Evolutionary conservation across 1,140 invertebrate species (phyloP).

Genomic region (Calephelis virginiensis): DNA sequence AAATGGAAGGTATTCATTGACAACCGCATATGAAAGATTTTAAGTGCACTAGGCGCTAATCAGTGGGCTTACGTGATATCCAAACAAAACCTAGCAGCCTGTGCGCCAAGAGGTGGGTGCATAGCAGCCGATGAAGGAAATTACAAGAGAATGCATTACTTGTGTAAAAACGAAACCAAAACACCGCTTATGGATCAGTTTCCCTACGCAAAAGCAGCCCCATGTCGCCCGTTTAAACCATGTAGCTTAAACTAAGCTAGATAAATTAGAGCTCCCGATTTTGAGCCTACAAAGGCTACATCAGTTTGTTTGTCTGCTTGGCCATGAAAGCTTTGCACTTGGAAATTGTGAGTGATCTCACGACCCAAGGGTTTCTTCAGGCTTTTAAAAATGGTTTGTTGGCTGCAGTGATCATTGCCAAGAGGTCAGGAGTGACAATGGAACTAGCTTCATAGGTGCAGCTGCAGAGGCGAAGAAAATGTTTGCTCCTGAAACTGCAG

Average conservation of each 20-base stretch:
- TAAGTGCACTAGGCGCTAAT: constrained; percentile 16
- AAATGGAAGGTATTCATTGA: constrained; percentile 29
- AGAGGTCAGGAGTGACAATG: constrained; percentile 23
- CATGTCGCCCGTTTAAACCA: constrained; percentile 10
- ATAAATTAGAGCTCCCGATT: constrained; percentile 8
- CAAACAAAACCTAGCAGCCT: constrained; percentile 30
- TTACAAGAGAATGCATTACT: constrained; percentile 21
- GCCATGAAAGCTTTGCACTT: constrained; percentile 21
- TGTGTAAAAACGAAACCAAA: constrained; percentile 20
- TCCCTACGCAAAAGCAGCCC: not conserved
- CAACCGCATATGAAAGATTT: constrained; percentile 30
- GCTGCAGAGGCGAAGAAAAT: not conserved
- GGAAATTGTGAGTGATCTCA: constrained; percentile 19
- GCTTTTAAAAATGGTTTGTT: constrained; percentile 22
- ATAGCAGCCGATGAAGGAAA: constrained; percentile 19
- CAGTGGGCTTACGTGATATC: constrained; percentile 29
- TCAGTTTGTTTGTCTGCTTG: constrained; percentile 24
- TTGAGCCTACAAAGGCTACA: constrained; percentile 19
- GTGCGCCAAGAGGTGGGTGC: constrained; percentile 26
- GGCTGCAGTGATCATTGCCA: constrained; percentile 18
- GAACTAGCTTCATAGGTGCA: constrained; percentile 20
- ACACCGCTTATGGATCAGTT: constrained; percentile 25
- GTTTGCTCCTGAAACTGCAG: constrained; percentile 1
- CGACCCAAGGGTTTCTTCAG: constrained; percentile 19
- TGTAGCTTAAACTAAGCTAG: constrained; percentile 17